A percentile compares a stretch with the other conserved stretches of the same genome.
These are phyloP conservation scores for Metaphire vulgaris DNA, from an alignment of 1,140 invertebrate species.

Conservation along the genomic window DNA sequence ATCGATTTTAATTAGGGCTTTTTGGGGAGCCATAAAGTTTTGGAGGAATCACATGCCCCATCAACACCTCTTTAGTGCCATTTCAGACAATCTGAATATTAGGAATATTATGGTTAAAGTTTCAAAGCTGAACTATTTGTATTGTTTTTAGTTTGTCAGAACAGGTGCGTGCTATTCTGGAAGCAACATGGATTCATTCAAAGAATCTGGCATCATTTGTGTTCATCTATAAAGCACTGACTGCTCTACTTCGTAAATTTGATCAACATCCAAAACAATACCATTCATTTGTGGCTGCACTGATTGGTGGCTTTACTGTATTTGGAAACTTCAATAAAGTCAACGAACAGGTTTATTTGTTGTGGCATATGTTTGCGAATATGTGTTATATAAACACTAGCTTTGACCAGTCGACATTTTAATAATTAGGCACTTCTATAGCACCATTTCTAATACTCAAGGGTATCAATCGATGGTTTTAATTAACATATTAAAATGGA, in stretches of 20 bases:
- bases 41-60: too few species aligned
- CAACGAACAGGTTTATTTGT: conserved; percentile 54
- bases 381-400: neutral
- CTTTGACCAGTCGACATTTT: neutral
- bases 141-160: conserved; percentile 41
- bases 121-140: too few species aligned
- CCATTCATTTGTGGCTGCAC: conserved; percentile 54
- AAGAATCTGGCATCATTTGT: conserved; percentile 55
- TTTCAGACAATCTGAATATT: too few species aligned
- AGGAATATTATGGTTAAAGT: too few species aligned
- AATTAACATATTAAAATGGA: neutral
- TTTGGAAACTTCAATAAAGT: conserved; percentile 57
- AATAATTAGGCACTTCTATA: neutral
- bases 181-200: conserved; percentile 55
- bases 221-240: conserved; percentile 51
- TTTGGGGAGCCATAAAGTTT: too few species aligned
- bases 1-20: too few species aligned
- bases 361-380: neutral
- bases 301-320: conserved; percentile 53
- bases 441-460: neutral
- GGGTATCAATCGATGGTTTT: neutral
- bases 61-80: too few species aligned
- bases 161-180: conserved; percentile 51
- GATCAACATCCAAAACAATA: conserved; percentile 36
- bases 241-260: conserved; percentile 39